Base-by-base conservation (phyloP, 2,888 invertebrate species). In the Cryptus viduatorius region DNA sequence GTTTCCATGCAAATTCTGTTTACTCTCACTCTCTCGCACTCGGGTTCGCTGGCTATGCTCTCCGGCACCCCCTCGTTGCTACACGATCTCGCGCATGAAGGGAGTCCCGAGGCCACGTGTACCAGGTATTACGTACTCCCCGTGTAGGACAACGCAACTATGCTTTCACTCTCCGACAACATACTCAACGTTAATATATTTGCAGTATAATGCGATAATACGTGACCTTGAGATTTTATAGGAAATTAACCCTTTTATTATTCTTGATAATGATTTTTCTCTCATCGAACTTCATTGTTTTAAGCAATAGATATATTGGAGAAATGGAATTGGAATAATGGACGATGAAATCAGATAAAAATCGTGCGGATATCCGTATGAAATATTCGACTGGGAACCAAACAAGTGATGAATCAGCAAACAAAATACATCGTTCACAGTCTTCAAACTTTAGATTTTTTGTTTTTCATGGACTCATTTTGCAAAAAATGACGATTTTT, bases 1-100 rank as follows among this genome's bases (percentile, higher is more conserved):
- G 92, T 92, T 92, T 92, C 91, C 91, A 93, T 93, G 93, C 93
- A 93, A 93, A 93, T 93, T 92, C 90, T 93, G 93, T 93, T 93
- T 93, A 93, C 92, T 91, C 91, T 92, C 90, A 82, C 87, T 84
- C 87, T 79, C 84, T 79, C 78, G 67, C 79, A 59, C 79, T 42
- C 86, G 37, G 86, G 16, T 67, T 72, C 56, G 19, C 76, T 80
- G 8, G 37, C 37, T 37, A 37, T 8, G 37, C 64, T 64, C 68
- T 65, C 16, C 37, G 37, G 67, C 64, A 77, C 80, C 77, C 83
- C 80, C 80, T 67, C 79, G 79, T 75, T 83, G 73, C 42, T 81
- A 64, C 84, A 75, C 82, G 75, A 69, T 78, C 78, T 69, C 69
- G 24, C 78, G 44, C 68, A 46, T 31, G 48, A 69, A 68, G 78